Evolutionary conservation across 2,888 invertebrate genomes (phyloP), one percentile per base, ranked within the genome.

Genomic region (Acrocera orbiculus): DNA sequence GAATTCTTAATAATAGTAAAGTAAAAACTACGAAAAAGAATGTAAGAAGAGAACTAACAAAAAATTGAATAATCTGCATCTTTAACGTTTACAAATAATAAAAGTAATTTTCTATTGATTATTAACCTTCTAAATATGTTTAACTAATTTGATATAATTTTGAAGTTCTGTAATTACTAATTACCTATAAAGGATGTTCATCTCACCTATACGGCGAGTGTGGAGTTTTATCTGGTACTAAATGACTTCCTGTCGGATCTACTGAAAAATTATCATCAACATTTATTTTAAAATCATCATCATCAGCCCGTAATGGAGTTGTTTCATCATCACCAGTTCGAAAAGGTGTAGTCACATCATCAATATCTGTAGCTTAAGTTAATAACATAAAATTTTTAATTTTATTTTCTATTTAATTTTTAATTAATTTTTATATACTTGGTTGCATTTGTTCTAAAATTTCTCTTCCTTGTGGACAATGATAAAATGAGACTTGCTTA

Each of bases 401-500:
- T 30, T 19, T 13, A 14, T 30, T 13, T 22, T 20, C 2, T 6
- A 15, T 3, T 22, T 19, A 9, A 30, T 19, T 7, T 19, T n/a
- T n/a, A n/a, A n/a, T n/a, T n/a, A n/a, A n/a, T n/a, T 19, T 19
- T 19, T 19, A 7, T 19, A 2, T 19, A 19, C 8, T 19, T 38
- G 46, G 37, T 31, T 39, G 42, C 48, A 64, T 63, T 45, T 66
- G 55, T 41, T 60, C 52, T 48, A 65, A 63, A 49, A 65, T 51
- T 52, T 71, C 71, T 53, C 67, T 65, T 0, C 70, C 72, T 42
- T 64, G 67, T 32, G 67, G 60, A 43, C 73, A 64, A 59, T 73
- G 70, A 59, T 69, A 76, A 61, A 69, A 82, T 64, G 62, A 65
- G 40, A 62, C 63, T 37, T 64, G 56, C 35, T 67, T 55, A 65